Evolutionary conservation across 2,797 vertebrate genomes (phyloP).

Genomic region (Poeciliopsis paucimaculata): DNA sequence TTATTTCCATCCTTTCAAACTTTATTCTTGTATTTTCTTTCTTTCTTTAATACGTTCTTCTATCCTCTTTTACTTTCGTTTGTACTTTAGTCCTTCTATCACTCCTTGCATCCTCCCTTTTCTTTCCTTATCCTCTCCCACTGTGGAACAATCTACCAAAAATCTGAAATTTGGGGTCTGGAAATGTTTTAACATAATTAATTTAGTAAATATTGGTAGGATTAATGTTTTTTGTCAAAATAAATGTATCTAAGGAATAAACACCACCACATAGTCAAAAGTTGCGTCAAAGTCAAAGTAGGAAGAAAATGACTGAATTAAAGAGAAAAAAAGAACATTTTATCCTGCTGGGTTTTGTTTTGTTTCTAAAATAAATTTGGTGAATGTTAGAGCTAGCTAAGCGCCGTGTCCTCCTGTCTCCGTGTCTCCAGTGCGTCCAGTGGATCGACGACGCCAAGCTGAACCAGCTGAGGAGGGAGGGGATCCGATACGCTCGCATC

Average conservation of each 20-base stretch:
- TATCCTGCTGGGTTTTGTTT: not conserved
- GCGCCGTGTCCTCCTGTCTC: conserved; percentile 16
- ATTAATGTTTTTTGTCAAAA: not conserved
- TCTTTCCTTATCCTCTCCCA: not conserved
- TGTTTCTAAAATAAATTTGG: not conserved
- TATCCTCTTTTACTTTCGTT: not conserved
- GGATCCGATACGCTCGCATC: conserved; percentile 96
- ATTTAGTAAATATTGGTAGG: not conserved
- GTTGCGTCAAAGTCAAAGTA: not conserved
- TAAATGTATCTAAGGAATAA: not conserved
- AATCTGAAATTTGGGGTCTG: not conserved
- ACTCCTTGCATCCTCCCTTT: not conserved
- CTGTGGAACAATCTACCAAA: not conserved
- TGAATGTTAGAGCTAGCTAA: conserved; percentile 7
- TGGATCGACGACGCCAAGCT: conserved; percentile 99
- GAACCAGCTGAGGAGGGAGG: conserved; percentile 96
- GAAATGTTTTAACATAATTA: not conserved
- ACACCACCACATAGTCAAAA: not conserved
- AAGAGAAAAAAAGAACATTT: not conserved
- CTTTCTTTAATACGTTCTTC: not conserved
- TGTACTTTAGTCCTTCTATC: not conserved
- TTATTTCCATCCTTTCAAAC: not conserved
- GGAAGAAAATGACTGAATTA: not conserved
- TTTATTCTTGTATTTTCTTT: not conserved
- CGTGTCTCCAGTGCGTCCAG: conserved; percentile 76